Percentiles rank a stretch among this genome's conserved stretches.
Conservation (phyloP, 1,140 invertebrate species). For the Sarcophaga bullata region DNA sequence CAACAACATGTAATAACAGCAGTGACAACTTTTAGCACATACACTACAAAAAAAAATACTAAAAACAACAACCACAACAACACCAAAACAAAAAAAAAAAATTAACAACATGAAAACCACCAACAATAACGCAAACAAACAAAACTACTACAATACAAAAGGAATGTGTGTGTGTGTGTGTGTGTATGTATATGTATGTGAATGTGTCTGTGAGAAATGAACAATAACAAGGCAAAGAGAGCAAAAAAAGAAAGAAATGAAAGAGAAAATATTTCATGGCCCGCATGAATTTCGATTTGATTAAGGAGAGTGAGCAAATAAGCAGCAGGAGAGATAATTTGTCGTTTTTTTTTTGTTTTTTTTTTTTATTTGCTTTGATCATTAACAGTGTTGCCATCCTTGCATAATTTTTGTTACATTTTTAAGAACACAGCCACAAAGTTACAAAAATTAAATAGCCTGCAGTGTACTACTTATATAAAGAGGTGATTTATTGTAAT, state of each 20-base stretch:
- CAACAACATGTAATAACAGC: conserved; percentile 40
- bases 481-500: too few species aligned
- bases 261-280: too few species aligned
- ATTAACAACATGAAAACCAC: not conserved
- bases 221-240: conserved; percentile 5
- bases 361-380: too few species aligned
- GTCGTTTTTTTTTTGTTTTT: too few species aligned
- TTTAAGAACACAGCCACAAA: too few species aligned
- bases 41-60: not conserved
- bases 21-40: conserved; percentile 35
- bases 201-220: not conserved
- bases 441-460: too few species aligned
- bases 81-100: not conserved
- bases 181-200: too few species aligned
- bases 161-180: not conserved
- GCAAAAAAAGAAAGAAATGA: not conserved
- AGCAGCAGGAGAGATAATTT: too few species aligned
- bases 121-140: not conserved
- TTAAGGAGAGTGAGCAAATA: not conserved
- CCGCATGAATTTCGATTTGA: not conserved
- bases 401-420: too few species aligned
- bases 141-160: not conserved
- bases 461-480: too few species aligned
- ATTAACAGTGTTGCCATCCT: too few species aligned
- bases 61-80: not conserved